These are phyloP conservation scores for Trogon surrucura DNA, from an alignment of 2,113 vertebrate species.

Conservation along the genomic window DNA sequence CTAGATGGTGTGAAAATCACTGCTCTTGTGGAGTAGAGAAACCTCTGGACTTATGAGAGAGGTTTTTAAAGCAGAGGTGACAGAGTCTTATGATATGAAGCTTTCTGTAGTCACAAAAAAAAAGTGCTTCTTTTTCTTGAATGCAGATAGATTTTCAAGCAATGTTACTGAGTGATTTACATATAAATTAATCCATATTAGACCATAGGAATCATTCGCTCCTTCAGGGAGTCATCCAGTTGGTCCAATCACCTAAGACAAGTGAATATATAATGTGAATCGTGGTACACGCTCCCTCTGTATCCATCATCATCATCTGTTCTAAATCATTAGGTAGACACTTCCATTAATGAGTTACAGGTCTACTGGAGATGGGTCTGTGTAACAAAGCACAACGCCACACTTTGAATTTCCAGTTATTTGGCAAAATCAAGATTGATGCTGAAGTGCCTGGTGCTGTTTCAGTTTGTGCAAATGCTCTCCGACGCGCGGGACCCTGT, in stretches of 20 bases:
- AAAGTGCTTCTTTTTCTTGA: neutral
- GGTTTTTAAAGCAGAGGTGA: neutral
- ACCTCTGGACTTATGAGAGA: neutral
- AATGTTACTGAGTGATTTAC: conserved; percentile 64
- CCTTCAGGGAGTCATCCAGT: conserved; percentile 37
- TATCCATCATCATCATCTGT: conserved; percentile 48
- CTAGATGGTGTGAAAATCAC: conserved; percentile 5
- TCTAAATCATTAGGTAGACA: conserved; percentile 61
- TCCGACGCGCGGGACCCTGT: neutral
- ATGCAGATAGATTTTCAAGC: conserved; percentile 56
- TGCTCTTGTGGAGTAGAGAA: neutral
- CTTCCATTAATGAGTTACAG: neutral
- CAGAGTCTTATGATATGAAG: neutral
- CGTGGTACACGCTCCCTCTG: conserved; percentile 21
- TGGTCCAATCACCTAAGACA: conserved; percentile 55
- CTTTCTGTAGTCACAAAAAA: neutral
- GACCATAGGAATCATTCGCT: conserved; percentile 58
- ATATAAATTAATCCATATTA: conserved; percentile 72
- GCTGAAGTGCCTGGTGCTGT: neutral
- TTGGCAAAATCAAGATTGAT: neutral
- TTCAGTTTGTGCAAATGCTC: neutral
- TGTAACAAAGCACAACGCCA: neutral
- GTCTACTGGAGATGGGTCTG: neutral
- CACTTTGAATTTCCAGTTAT: neutral
- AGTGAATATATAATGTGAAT: conserved; percentile 46